phyloP scores from a whole-genome alignment of 1,140 invertebrate genomes.

The Doryteuthis pealeii region DNA sequence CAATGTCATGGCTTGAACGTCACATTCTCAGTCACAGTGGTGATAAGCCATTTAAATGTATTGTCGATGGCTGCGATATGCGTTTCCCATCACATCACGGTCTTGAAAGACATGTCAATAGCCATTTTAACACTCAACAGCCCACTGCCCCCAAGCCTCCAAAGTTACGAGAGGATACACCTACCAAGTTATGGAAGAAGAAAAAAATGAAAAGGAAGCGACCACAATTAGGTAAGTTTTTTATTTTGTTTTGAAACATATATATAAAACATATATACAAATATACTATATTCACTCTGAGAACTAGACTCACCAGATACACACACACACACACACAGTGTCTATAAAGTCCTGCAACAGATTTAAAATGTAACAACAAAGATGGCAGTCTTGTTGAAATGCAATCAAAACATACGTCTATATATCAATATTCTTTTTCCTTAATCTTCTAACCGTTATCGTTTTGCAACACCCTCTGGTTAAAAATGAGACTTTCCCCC shows the following conservation, averaged over 20 bases:
- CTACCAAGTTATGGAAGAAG: slow-evolving; percentile 76
- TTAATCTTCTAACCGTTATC: no score
- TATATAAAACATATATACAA: background rate
- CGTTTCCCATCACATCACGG: slow-evolving; percentile 88
- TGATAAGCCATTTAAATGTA: slow-evolving; percentile 88
- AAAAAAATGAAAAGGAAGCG: slow-evolving; percentile 84
- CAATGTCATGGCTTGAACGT: slow-evolving; percentile 86
- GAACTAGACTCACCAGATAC: no score
- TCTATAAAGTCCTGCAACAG: no score
- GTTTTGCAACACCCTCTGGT: no score
- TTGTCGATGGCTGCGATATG: slow-evolving; percentile 87
- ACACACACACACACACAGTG: no score
- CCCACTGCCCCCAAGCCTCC: slow-evolving; percentile 44
- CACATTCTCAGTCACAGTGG: slow-evolving; percentile 90
- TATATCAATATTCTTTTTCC: no score
- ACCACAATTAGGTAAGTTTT: slow-evolving; percentile 61
- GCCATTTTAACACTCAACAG: slow-evolving; percentile 77
- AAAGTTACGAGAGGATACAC: slow-evolving; percentile 62
- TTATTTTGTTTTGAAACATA: background rate
- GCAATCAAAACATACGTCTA: no score
- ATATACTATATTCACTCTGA: no score
- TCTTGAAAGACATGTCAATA: slow-evolving; percentile 89
- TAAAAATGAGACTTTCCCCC: no score
- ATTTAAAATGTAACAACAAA: no score
- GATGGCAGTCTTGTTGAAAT: no score